These are phyloP conservation scores for Phalloptychus januarius DNA, from an alignment of 2,797 vertebrate species.

Conservation along the genomic window DNA sequence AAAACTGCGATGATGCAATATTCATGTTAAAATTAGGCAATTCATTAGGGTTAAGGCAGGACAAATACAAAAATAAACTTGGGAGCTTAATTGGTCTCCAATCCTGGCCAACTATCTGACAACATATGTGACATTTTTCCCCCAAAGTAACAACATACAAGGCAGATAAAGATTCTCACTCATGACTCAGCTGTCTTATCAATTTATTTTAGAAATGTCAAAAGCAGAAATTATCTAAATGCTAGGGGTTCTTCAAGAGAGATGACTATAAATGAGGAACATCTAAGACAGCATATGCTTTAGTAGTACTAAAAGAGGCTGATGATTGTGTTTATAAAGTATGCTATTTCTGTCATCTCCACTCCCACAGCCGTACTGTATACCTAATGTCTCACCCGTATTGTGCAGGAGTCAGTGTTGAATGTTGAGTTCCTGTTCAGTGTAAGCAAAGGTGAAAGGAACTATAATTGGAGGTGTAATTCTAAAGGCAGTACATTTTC, in stretches of 20 bases:
- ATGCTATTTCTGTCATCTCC: slow-evolving; percentile 58
- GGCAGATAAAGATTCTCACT: not conserved
- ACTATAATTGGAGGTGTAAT: slow-evolving; percentile 34
- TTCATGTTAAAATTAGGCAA: too few relatives aligned
- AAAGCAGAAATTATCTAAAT: not conserved
- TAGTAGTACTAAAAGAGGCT: slow-evolving; percentile 72
- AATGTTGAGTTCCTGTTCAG: slow-evolving; percentile 32
- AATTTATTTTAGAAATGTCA: not conserved
- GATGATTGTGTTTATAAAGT: slow-evolving; percentile 81
- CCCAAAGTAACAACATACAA: not conserved
- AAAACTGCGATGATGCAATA: not conserved
- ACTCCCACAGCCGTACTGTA: not conserved
- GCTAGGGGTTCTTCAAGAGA: too few relatives aligned
- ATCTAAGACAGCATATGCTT: slow-evolving; percentile 66
- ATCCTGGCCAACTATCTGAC: too few relatives aligned
- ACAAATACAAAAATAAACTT: too few relatives aligned
- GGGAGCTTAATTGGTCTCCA: too few relatives aligned
- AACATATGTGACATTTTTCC: not conserved
- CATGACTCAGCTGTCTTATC: not conserved
- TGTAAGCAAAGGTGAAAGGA: slow-evolving; percentile 19
- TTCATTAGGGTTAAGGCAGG: too few relatives aligned
- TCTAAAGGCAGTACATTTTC: slow-evolving; percentile 14
- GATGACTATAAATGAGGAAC: slow-evolving; percentile 17
- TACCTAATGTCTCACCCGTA: not conserved
- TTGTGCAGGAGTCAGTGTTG: slow-evolving; percentile 18